Conservation (phyloP, 2,113 vertebrate species). For the Cettia cetti region DNA sequence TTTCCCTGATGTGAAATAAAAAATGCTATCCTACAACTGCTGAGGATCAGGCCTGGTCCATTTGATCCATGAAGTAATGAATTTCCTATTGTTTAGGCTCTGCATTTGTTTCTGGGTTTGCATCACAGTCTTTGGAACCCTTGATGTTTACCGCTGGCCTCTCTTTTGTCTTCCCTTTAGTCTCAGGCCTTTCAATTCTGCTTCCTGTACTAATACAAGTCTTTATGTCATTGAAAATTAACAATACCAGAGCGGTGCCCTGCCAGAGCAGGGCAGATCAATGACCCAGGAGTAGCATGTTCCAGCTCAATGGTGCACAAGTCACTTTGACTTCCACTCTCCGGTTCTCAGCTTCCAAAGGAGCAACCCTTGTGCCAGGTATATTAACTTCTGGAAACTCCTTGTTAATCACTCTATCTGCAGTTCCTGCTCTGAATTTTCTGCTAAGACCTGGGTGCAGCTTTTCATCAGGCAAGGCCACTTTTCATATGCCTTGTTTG, state of each 20-base stretch:
- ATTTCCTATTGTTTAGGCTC: constrained; percentile 17
- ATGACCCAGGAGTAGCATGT: constrained; percentile 59
- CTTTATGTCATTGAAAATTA: constrained; percentile 57
- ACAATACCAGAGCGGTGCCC: background rate
- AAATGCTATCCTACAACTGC: background rate
- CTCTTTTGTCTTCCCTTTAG: constrained; percentile 29
- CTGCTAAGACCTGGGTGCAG: background rate
- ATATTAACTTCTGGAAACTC: constrained; percentile 54
- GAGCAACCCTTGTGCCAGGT: constrained; percentile 22
- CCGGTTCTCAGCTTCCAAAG: constrained; percentile 32
- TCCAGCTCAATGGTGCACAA: constrained; percentile 62
- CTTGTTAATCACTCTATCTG: constrained; percentile 59
- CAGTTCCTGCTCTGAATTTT: constrained; percentile 26
- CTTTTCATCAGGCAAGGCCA: constrained; percentile 35
- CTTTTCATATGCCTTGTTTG: constrained; percentile 28
- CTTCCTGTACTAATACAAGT: constrained; percentile 15
- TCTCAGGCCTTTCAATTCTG: background rate
- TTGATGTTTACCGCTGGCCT: background rate
- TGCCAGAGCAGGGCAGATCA: constrained; percentile 52
- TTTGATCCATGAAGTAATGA: constrained; percentile 15
- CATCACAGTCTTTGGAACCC: constrained; percentile 11
- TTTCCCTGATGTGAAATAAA: background rate
- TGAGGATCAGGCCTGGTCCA: background rate
- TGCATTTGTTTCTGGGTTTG: constrained; percentile 28
- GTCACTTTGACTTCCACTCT: constrained; percentile 64